Conservation (phyloP, 1,140 invertebrate species). For the Drosophila biarmipes region DNA sequence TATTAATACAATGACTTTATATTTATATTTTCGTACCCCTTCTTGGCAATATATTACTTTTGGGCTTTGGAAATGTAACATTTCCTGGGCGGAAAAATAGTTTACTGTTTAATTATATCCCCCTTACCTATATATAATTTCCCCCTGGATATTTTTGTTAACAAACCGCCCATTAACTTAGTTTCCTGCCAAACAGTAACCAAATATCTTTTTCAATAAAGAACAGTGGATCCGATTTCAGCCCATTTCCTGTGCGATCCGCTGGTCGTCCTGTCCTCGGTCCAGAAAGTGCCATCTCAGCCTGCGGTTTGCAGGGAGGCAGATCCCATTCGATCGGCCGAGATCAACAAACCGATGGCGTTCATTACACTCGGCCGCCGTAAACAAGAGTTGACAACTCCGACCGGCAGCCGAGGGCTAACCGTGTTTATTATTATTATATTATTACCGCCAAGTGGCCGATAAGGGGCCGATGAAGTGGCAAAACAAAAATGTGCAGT, state of each 20-base stretch:
- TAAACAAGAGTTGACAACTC: constrained; percentile 57
- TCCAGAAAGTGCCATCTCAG: constrained; percentile 26
- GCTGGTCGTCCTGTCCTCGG: background rate
- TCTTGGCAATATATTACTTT: too few relatives aligned
- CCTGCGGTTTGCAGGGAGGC: background rate
- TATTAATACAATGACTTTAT: too few relatives aligned
- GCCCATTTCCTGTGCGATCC: constrained; percentile 17
- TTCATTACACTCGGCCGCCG: constrained; percentile 43
- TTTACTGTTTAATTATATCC: too few relatives aligned
- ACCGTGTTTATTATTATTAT: constrained; percentile 56
- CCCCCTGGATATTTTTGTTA: too few relatives aligned
- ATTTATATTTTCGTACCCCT: too few relatives aligned
- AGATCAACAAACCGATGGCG: constrained; percentile 68
- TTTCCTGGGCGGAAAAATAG: too few relatives aligned
- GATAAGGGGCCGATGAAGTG: constrained; percentile 55
- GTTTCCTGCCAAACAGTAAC: background rate
- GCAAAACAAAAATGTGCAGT: constrained; percentile 20
- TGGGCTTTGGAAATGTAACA: too few relatives aligned
- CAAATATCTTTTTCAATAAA: background rate
- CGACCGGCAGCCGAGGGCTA: constrained; percentile 18
- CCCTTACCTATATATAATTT: too few relatives aligned
- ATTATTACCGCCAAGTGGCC: constrained; percentile 48
- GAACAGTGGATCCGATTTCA: constrained; percentile 5
- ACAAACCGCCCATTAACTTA: background rate
- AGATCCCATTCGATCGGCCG: constrained; percentile 8